phyloP scores from a whole-genome alignment of 1,140 invertebrate genomes.

The Drosophila miranda region DNA sequence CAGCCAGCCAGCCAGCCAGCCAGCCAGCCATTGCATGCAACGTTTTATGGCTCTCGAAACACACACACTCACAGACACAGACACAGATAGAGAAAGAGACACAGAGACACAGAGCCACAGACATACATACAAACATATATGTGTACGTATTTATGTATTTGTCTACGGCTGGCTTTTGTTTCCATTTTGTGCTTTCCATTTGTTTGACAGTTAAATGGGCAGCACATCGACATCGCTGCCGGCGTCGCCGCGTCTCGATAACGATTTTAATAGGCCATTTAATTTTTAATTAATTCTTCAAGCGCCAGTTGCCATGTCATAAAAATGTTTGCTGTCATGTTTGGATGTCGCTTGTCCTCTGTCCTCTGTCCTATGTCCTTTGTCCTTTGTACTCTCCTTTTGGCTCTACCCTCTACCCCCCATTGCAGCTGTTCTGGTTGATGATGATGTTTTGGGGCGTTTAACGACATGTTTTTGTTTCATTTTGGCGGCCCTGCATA shows the following conservation, averaged over 20 bases:
- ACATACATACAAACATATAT: background rate
- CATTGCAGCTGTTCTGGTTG: conserved; percentile 17
- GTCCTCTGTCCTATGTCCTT: background rate
- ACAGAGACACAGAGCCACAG: background rate
- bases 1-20: conserved; percentile 9
- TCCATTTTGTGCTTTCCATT: conserved; percentile 47
- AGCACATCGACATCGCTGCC: conserved; percentile 16
- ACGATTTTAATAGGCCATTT: conserved; percentile 80
- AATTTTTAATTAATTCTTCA: conserved; percentile 80
- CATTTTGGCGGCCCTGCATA: conserved; percentile 57
- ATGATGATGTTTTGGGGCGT: conserved; percentile 36
- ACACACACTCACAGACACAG: conserved; percentile 18
- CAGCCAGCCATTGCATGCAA: conserved; percentile 44
- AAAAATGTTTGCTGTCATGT: conserved; percentile 74
- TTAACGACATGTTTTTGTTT: conserved; percentile 70
- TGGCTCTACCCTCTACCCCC: background rate
- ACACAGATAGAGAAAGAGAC: background rate
- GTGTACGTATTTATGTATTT: background rate
- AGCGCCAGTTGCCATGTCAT: conserved; percentile 78
- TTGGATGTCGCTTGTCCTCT: conserved; percentile 20
- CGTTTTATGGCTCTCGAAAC: conserved; percentile 54
- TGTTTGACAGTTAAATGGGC: conserved; percentile 51
- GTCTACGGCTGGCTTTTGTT: conserved; percentile 42
- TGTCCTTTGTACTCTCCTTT: conserved; percentile 9
- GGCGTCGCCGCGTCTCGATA: conserved; percentile 73